Evolutionary conservation across 2,113 vertebrate genomes (phyloP).

Genomic region (Colius striatus): DNA sequence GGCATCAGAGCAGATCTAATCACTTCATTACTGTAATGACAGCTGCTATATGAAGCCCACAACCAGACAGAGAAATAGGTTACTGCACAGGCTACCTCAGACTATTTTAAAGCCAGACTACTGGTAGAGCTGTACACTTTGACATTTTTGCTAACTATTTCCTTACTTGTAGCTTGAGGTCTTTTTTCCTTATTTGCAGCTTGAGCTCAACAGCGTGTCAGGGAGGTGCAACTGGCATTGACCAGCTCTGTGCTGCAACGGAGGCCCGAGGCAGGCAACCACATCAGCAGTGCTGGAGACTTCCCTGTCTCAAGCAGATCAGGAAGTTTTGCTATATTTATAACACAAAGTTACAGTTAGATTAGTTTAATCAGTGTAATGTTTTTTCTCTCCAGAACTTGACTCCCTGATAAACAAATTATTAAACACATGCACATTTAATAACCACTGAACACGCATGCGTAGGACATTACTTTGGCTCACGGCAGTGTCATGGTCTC

Average conservation of each 20-base stretch:
- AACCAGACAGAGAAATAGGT: neutral
- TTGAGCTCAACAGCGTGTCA: neutral
- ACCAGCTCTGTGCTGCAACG: neutral
- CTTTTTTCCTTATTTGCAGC: neutral
- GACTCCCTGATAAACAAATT: neutral
- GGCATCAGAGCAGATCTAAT: slow-evolving; percentile 62
- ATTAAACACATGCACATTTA: neutral
- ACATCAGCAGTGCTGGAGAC: neutral
- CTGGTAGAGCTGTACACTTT: neutral
- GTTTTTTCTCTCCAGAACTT: neutral
- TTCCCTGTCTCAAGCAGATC: neutral
- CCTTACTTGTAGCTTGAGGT: too few relatives aligned
- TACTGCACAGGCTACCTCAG: neutral
- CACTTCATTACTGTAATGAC: slow-evolving; percentile 42
- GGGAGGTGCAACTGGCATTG: neutral
- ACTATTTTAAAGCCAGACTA: neutral
- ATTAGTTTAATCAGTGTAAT: neutral
- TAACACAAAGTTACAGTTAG: slow-evolving; percentile 28
- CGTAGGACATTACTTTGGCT: neutral
- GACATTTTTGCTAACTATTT: neutral
- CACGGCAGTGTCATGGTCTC: neutral
- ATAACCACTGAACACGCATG: neutral
- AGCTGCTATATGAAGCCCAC: neutral
- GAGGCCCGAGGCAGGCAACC: neutral
- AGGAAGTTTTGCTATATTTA: slow-evolving; percentile 7